phyloP scores from a whole-genome alignment of 1,140 invertebrate species.

The Cherax destructor region DNA sequence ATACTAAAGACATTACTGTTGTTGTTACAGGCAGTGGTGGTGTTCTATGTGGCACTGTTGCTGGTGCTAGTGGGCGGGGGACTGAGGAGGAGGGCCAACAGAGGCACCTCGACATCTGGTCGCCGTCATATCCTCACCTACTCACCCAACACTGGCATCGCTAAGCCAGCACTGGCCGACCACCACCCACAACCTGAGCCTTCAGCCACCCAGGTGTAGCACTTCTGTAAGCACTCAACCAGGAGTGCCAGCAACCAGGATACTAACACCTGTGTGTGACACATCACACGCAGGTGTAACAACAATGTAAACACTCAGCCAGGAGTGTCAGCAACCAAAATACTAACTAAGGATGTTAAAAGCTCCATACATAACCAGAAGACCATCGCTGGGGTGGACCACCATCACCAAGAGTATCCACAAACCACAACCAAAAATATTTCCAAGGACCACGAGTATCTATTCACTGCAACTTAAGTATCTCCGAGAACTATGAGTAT shows the following conservation, averaged over 20 bases:
- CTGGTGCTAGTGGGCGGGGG: conserved; percentile 55
- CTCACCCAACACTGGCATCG: conserved; percentile 35
- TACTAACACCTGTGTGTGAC: not conserved
- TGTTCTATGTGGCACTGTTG: conserved; percentile 60
- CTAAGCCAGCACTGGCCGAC: conserved; percentile 48
- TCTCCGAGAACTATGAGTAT: not conserved
- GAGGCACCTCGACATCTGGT: conserved; percentile 23
- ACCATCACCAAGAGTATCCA: too few relatives aligned
- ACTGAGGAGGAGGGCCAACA: not conserved
- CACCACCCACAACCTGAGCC: conserved; percentile 52
- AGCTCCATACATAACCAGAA: not conserved
- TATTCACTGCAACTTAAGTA: not conserved
- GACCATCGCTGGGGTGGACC: not conserved
- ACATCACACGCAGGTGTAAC: not conserved
- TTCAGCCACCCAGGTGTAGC: conserved; percentile 44
- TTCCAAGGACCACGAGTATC: not conserved
- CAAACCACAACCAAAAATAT: not conserved
- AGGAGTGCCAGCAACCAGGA: not conserved
- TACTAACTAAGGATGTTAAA: too few relatives aligned
- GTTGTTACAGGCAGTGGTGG: conserved; percentile 43
- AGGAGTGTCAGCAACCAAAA: not conserved
- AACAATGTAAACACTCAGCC: not conserved
- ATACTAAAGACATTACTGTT: too few relatives aligned
- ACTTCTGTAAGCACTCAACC: too few relatives aligned
- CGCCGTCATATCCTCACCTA: conserved; percentile 54